Evolutionary conservation across 2,888 invertebrate genomes (phyloP).

Genomic region (Coelopa pilipes): DNA sequence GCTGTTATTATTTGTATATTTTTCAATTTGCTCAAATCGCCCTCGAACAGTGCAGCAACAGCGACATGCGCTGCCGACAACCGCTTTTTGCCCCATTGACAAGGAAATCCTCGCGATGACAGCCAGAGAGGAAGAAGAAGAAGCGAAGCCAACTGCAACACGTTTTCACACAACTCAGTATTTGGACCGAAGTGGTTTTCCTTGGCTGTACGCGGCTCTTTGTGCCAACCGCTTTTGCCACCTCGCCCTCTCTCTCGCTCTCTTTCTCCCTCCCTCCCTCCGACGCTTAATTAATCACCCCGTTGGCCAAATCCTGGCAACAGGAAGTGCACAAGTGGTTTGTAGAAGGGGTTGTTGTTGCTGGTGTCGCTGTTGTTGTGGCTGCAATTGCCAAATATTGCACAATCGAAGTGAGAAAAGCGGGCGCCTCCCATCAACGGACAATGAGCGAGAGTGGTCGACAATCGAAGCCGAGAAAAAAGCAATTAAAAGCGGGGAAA

Average conservation of each 20-base stretch:
- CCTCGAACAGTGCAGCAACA: neutral
- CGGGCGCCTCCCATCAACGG: too few relatives aligned
- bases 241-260: too few relatives aligned
- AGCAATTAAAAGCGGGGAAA: neutral
- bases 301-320: slow-evolving; percentile 44
- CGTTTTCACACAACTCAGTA: too few relatives aligned
- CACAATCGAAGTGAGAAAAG: neutral
- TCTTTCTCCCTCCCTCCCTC: too few relatives aligned
- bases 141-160: neutral
- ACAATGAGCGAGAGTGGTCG: too few relatives aligned
- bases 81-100: slow-evolving; percentile 6
- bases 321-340: slow-evolving; percentile 1
- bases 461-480: neutral
- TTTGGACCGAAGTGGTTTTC: slow-evolving; percentile 39
- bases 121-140: neutral
- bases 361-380: neutral
- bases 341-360: neutral
- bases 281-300: slow-evolving; percentile 28
- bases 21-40: neutral
- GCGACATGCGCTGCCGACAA: neutral
- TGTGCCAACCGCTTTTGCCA: too few relatives aligned
- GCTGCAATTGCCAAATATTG: slow-evolving; percentile 26
- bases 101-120: slow-evolving; percentile 34
- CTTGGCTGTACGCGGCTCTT: slow-evolving; percentile 40
- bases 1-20: too few relatives aligned